A percentile compares a stretch with the other conserved stretches of the same genome.
Evolutionary conservation across 2,113 vertebrate genomes (phyloP).

Genomic region (Labeo rohita): DNA sequence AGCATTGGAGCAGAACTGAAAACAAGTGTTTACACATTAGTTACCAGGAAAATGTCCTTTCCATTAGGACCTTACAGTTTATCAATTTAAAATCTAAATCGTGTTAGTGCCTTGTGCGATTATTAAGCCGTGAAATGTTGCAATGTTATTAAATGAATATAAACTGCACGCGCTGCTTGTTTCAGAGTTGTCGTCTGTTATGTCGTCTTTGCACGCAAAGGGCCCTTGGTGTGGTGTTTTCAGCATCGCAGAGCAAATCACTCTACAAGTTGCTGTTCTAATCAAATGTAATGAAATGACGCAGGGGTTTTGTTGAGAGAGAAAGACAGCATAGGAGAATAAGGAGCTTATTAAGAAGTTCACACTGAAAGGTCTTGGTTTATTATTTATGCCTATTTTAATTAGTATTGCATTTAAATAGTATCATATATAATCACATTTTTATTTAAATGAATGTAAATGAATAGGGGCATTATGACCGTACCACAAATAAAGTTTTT

Average conservation of each 20-base stretch:
- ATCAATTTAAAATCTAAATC: background rate
- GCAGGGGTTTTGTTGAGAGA: background rate
- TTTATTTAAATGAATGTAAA: too few relatives aligned
- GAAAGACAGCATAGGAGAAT: background rate
- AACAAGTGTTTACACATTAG: background rate
- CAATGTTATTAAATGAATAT: background rate
- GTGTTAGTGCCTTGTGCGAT: background rate
- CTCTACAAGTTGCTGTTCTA: background rate
- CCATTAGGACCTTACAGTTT: background rate
- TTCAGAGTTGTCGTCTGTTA: background rate
- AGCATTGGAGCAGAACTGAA: background rate
- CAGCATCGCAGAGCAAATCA: background rate
- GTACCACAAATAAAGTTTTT: too few relatives aligned
- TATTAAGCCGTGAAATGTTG: conserved; percentile 16
- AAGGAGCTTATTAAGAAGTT: background rate
- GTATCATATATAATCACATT: too few relatives aligned
- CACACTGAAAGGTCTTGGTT: background rate
- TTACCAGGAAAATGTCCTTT: background rate
- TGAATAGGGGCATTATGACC: too few relatives aligned
- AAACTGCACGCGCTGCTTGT: background rate
- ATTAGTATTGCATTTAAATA: too few relatives aligned
- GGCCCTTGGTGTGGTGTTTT: background rate
- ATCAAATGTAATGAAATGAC: background rate
- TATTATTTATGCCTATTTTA: background rate
- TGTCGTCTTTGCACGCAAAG: background rate